A percentile compares a stretch with the other conserved stretches of the same genome.
These are phyloP conservation scores for Heliornis fulica DNA, from an alignment of 2,113 vertebrate genomes.

Conservation along the genomic window DNA sequence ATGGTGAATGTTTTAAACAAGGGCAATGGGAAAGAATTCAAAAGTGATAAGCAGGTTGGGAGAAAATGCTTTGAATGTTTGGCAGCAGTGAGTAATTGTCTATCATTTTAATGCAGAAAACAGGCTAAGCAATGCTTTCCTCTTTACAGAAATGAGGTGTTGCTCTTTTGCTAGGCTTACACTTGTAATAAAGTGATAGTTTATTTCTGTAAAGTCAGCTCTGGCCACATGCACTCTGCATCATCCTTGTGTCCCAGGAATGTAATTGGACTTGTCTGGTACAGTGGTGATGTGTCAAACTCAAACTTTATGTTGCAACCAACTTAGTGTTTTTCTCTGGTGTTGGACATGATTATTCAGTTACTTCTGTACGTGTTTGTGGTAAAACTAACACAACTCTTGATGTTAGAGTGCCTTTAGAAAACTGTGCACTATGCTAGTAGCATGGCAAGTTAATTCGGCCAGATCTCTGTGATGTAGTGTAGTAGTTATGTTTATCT, in stretches of 20 bases:
- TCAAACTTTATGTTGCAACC: neutral
- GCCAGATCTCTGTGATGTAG: neutral
- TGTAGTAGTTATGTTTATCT: neutral
- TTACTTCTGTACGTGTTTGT: neutral
- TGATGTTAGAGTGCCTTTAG: neutral
- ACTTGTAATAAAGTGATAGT: neutral
- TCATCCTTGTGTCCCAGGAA: neutral
- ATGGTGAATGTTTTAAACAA: slow-evolving; percentile 1
- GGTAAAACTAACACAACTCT: neutral
- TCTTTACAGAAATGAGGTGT: neutral
- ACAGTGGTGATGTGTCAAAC: neutral
- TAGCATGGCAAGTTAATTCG: neutral
- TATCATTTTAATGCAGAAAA: neutral
- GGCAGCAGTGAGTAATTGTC: neutral
- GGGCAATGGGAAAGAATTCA: neutral
- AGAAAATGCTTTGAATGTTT: neutral
- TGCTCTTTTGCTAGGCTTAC: neutral
- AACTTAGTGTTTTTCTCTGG: neutral
- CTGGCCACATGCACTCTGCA: neutral
- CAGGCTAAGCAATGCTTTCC: neutral
- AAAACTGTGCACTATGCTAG: neutral
- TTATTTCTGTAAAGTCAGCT: neutral
- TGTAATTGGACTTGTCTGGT: neutral
- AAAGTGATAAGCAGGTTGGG: neutral
- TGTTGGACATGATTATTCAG: neutral